These are phyloP conservation scores for Strigamia transsilvanica DNA, from an alignment of 2,888 invertebrate species.

Conservation along the genomic window DNA sequence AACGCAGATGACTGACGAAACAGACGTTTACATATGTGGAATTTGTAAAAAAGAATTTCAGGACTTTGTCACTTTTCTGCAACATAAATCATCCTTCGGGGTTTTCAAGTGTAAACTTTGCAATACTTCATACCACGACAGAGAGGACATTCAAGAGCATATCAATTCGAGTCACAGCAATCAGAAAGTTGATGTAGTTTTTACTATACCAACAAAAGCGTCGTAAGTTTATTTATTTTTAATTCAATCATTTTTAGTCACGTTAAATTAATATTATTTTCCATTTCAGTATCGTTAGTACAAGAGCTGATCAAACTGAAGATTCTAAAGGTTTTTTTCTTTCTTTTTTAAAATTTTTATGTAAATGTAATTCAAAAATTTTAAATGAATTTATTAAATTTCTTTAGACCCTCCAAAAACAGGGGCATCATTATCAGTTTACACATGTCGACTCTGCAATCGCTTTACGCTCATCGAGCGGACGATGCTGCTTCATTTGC, in stretches of 20 bases:
- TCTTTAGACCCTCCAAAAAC: slow-evolving; percentile 24
- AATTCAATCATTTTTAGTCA: not conserved
- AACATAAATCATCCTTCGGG: slow-evolving; percentile 51
- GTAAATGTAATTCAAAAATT: not conserved
- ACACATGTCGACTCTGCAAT: slow-evolving; percentile 52
- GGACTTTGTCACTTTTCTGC: slow-evolving; percentile 52
- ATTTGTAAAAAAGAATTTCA: slow-evolving; percentile 53
- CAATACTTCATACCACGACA: slow-evolving; percentile 50
- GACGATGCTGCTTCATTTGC: slow-evolving; percentile 46
- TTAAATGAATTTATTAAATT: not conserved
- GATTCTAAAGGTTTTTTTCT: not conserved
- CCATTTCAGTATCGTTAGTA: not conserved
- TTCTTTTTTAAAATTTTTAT: too few relatives aligned
- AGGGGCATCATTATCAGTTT: slow-evolving; percentile 50
- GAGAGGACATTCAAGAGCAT: slow-evolving; percentile 52
- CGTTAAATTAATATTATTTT: slow-evolving; percentile 16
- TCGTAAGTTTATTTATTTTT: not conserved
- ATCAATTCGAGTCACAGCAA: slow-evolving; percentile 49
- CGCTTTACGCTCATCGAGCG: slow-evolving; percentile 48
- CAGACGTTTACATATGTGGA: slow-evolving; percentile 51
- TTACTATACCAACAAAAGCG: slow-evolving; percentile 46
- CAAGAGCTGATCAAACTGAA: not conserved
- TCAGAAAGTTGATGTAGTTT: slow-evolving; percentile 52
- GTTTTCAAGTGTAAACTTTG: slow-evolving; percentile 53
- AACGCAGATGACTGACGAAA: slow-evolving; percentile 51